Percentiles rank a stretch among this genome's conserved stretches.
Conservation (phyloP, 2,797 vertebrate species). For the Chaetodon trifasciatus region DNA sequence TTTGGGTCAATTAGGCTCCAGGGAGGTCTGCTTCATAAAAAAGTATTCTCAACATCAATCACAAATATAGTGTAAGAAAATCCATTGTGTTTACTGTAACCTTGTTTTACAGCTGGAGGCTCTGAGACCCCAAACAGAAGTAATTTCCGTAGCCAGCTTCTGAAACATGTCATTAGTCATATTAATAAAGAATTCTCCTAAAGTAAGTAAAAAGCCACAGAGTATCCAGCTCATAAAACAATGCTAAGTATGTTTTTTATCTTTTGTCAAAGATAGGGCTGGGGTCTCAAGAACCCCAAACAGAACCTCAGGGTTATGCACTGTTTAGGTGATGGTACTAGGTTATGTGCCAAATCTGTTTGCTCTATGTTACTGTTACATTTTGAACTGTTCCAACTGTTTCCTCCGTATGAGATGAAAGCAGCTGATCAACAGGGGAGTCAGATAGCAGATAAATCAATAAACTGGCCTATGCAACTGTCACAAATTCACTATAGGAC, state of each 20-base stretch:
- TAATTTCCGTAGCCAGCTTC: not conserved
- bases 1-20: not conserved
- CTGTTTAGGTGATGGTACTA: not conserved
- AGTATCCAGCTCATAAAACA: not conserved
- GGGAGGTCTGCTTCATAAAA: not conserved
- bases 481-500: constrained; percentile 20
- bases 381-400: not conserved
- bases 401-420: constrained; percentile 19
- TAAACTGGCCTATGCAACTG: constrained; percentile 4
- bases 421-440: constrained; percentile 10
- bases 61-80: not conserved
- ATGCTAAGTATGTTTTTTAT: not conserved
- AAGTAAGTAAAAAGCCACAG: not conserved
- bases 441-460: constrained; percentile 22
- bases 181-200: not conserved
- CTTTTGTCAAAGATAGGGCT: not conserved
- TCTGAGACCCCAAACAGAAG: not conserved
- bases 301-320: not conserved
- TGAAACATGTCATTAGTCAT: not conserved
- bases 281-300: not conserved
- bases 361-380: not conserved
- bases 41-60: not conserved
- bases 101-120: not conserved
- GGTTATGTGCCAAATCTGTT: constrained; percentile 1
- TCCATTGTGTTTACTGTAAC: not conserved